Conservation (phyloP, 2,888 invertebrate species). For the Tridacna gigas region DNA sequence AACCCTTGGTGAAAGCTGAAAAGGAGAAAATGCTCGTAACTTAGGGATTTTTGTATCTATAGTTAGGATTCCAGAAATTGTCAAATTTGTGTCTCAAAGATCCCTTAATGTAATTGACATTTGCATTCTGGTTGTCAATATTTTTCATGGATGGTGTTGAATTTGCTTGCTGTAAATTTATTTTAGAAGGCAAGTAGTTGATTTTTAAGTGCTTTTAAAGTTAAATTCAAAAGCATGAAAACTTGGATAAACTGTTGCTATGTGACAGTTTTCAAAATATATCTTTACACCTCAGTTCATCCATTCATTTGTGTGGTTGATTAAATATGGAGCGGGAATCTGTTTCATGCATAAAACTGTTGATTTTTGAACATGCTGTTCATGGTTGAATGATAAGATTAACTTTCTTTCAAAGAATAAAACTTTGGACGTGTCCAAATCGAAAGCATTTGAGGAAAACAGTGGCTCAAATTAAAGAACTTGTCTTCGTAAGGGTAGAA, state of each 20-base stretch:
- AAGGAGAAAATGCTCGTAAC: constrained; percentile 1
- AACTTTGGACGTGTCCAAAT: too few species aligned
- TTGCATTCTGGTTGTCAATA: not conserved
- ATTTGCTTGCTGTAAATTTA: not conserved
- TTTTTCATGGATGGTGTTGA: not conserved
- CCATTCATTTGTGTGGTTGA: constrained; percentile 1
- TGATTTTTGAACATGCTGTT: not conserved
- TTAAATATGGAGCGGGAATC: constrained; percentile 27
- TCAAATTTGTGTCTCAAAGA: too few species aligned
- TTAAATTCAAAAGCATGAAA: too few species aligned
- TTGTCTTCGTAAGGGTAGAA: too few species aligned
- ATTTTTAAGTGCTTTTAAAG: too few species aligned
- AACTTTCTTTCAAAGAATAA: too few species aligned
- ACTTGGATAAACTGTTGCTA: not conserved
- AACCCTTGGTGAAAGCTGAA: not conserved
- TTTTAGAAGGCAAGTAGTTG: not conserved
- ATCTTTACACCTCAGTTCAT: not conserved
- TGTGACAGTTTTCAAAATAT: not conserved
- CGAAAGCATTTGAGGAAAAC: too few species aligned
- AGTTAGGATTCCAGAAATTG: too few species aligned
- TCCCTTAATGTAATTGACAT: too few species aligned
- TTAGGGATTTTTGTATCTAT: too few species aligned
- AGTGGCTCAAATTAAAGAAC: too few species aligned
- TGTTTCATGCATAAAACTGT: constrained; percentile 1
- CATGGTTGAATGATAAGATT: not conserved